Evolutionary conservation across 2,888 invertebrate species (phyloP).

Genomic region (Epirrita christyi): DNA sequence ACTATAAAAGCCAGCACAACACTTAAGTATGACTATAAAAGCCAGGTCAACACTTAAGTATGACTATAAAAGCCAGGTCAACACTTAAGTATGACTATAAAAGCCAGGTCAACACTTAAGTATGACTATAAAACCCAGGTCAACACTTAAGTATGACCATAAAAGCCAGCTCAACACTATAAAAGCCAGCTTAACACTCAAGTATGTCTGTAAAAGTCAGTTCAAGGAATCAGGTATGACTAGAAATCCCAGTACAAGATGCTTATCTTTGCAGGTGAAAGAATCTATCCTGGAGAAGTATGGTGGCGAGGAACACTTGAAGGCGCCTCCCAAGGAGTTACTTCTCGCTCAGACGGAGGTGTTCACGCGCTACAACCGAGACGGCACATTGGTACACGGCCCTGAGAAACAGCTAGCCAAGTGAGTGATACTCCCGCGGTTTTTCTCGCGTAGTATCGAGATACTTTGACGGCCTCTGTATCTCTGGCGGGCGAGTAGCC

Average conservation of each 20-base stretch:
- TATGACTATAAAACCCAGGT: constrained; percentile 88
- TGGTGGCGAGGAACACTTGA: constrained; percentile 96
- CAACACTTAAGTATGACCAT: constrained; percentile 87
- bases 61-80: no score
- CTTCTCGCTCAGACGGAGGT: constrained; percentile 97
- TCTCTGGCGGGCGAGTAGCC: no score
- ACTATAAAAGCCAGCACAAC: constrained; percentile 96
- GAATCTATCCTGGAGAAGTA: constrained; percentile 95
- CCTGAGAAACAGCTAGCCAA: constrained; percentile 94
- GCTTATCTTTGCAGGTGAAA: constrained; percentile 86
- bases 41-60: no score
- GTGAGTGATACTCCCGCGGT: no score
- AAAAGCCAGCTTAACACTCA: no score
- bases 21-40: constrained; percentile 77
- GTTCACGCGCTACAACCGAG: constrained; percentile 97
- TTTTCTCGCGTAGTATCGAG: no score
- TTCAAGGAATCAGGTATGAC: no score
- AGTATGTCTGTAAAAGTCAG: no score
- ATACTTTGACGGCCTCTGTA: no score
- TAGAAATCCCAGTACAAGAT: no score
- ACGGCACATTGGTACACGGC: constrained; percentile 94
- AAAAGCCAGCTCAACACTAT: not conserved
- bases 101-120: no score
- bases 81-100: no score
- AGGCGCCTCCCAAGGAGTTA: constrained; percentile 94